phyloP scores from a whole-genome alignment of 2,888 invertebrate genomes.

The Troides aeacus region DNA sequence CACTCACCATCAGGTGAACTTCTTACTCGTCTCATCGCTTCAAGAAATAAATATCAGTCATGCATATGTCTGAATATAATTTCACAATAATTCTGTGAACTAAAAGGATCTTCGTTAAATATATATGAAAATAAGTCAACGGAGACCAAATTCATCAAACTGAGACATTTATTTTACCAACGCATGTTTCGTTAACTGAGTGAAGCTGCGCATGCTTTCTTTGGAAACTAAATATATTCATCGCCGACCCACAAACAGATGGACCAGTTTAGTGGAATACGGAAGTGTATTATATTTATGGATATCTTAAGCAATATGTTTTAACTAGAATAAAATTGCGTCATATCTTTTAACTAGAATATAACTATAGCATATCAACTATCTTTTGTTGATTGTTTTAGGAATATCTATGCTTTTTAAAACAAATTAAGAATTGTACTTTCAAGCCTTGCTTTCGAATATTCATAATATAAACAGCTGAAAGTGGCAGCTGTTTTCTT shows the following conservation, averaged over 20 bases:
- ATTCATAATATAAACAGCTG: too few species aligned
- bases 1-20: too few species aligned
- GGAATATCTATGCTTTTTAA: not conserved
- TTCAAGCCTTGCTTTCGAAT: too few species aligned
- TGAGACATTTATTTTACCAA: not conserved
- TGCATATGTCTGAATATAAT: too few species aligned
- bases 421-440: not conserved
- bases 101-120: not conserved
- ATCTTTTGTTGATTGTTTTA: not conserved
- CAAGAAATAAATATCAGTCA: too few species aligned
- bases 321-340: not conserved
- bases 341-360: not conserved
- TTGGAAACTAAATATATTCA: constrained; percentile 9
- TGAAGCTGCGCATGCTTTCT: not conserved
- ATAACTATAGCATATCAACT: not conserved
- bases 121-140: too few species aligned
- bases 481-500: too few species aligned
- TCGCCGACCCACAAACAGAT: constrained; percentile 8
- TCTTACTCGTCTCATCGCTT: too few species aligned
- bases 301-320: constrained; percentile 6
- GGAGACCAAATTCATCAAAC: not conserved
- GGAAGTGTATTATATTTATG: constrained; percentile 16
- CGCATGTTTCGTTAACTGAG: not conserved
- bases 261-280: constrained; percentile 2
- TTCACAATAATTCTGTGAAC: too few species aligned